Evolutionary conservation across 2,888 invertebrate genomes (phyloP).

Genomic region (Stenolophus ochropezus): DNA sequence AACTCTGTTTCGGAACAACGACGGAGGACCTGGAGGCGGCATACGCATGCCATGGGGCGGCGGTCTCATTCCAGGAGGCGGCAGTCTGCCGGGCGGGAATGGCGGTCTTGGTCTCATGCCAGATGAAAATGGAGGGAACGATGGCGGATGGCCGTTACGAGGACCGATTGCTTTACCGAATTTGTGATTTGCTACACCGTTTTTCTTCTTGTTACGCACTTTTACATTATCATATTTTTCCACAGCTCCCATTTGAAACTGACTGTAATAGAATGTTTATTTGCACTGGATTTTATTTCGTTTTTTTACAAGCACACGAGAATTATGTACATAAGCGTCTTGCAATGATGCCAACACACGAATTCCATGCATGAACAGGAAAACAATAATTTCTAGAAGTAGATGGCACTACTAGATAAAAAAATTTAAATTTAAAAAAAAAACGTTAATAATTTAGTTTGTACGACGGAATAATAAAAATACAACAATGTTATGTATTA

Average conservation of each 20-base stretch:
- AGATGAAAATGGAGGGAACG: constrained; percentile 64
- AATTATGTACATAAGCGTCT: background rate
- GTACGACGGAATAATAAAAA: too few species aligned
- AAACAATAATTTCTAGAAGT: background rate
- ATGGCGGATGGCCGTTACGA: constrained; percentile 63
- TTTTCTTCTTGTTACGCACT: constrained; percentile 59
- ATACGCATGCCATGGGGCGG: constrained; percentile 62
- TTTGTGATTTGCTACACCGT: constrained; percentile 61
- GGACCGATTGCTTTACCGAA: constrained; percentile 64
- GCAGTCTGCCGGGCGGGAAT: constrained; percentile 64
- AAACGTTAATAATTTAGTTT: background rate
- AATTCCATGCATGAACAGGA: background rate
- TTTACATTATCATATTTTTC: constrained; percentile 61
- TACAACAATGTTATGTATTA: too few species aligned
- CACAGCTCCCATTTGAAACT: constrained; percentile 63
- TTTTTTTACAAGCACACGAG: constrained; percentile 33
- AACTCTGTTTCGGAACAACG: constrained; percentile 63
- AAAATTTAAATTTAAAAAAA: background rate
- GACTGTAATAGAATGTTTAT: background rate
- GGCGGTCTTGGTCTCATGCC: constrained; percentile 67
- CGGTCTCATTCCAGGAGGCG: constrained; percentile 64
- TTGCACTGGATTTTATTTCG: constrained; percentile 21
- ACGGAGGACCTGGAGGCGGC: constrained; percentile 63
- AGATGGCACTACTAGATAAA: constrained; percentile 11
- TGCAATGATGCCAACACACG: background rate